Percentiles rank a stretch among this genome's conserved stretches.
These are phyloP conservation scores for Halictus ligatus DNA, from an alignment of 2,888 invertebrate genomes.

Conservation along the genomic window DNA sequence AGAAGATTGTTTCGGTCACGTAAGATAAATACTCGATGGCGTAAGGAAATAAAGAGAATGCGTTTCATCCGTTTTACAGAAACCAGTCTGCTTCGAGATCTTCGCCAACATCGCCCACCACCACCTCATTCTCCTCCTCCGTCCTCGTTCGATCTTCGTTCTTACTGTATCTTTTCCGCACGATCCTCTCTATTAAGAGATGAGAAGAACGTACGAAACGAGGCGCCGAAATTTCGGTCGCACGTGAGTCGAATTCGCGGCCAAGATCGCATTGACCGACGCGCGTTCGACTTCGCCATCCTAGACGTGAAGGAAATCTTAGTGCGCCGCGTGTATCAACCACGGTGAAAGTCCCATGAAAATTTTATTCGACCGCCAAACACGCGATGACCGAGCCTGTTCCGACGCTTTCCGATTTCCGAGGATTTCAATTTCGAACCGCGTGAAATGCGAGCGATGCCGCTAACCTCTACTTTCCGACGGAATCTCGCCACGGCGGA, in stretches of 20 bases:
- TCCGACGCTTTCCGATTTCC: not conserved
- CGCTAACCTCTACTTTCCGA: not conserved
- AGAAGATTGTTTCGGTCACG: conserved; percentile 61
- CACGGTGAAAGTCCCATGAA: conserved; percentile 39
- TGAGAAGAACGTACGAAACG: conserved; percentile 50
- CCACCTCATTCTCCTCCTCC: not conserved
- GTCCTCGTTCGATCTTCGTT: not conserved
- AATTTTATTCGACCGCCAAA: conserved; percentile 40
- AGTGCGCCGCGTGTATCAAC: not conserved
- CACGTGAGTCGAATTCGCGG: conserved; percentile 63
- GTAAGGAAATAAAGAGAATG: conserved; percentile 75
- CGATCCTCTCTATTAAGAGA: conserved; percentile 52
- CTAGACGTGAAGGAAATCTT: conserved; percentile 52
- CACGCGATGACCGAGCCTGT: conserved; percentile 6
- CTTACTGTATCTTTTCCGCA: not conserved
- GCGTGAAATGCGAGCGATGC: not conserved
- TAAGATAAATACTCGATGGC: conserved; percentile 69
- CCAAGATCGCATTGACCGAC: conserved; percentile 44
- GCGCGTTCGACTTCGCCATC: conserved; percentile 25
- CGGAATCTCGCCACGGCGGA: not conserved
- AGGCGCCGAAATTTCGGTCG: conserved; percentile 57
- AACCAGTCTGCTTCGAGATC: conserved; percentile 43
- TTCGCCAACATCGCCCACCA: not conserved
- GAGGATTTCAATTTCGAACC: conserved; percentile 14
- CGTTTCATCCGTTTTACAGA: conserved; percentile 81